Conservation (phyloP, 2,113 vertebrate species). For the Melanerpes aurifrons region DNA sequence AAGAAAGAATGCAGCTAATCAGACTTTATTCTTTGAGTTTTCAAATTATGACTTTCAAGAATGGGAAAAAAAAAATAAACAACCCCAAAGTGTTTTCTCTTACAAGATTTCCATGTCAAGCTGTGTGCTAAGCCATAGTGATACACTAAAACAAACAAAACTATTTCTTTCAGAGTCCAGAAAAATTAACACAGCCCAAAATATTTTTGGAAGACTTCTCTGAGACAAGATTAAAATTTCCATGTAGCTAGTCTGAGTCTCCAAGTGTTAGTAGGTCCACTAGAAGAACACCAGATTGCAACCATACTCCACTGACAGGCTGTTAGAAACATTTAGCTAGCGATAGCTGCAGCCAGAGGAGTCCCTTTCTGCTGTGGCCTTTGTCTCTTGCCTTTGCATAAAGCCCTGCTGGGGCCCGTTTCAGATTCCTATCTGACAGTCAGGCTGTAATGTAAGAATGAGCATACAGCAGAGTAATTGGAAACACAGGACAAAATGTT, state of each 20-base stretch:
- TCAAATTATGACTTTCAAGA: neutral
- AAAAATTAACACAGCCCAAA: constrained; percentile 21
- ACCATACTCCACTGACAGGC: neutral
- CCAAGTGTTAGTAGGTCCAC: neutral
- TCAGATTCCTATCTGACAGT: constrained; percentile 58
- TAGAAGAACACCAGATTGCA: neutral
- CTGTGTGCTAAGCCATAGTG: neutral
- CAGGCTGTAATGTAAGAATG: constrained; percentile 27
- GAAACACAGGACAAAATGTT: constrained; percentile 69
- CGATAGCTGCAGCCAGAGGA: constrained; percentile 2
- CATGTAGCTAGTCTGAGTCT: neutral
- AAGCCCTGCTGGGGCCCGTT: neutral
- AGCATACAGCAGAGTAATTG: constrained; percentile 29
- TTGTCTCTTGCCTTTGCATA: constrained; percentile 13
- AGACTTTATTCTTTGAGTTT: neutral
- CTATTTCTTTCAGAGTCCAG: neutral
- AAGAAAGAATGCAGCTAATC: neutral
- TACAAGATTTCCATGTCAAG: constrained; percentile 20
- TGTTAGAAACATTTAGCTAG: neutral
- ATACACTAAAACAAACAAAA: constrained; percentile 48
- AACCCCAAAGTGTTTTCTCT: neutral
- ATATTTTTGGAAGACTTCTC: constrained; percentile 36
- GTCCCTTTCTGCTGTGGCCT: constrained; percentile 37
- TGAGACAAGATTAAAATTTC: neutral
- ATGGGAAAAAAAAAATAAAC: neutral